Evolutionary conservation across 2,113 vertebrate genomes (phyloP).

Genomic region (Gavia stellata): DNA sequence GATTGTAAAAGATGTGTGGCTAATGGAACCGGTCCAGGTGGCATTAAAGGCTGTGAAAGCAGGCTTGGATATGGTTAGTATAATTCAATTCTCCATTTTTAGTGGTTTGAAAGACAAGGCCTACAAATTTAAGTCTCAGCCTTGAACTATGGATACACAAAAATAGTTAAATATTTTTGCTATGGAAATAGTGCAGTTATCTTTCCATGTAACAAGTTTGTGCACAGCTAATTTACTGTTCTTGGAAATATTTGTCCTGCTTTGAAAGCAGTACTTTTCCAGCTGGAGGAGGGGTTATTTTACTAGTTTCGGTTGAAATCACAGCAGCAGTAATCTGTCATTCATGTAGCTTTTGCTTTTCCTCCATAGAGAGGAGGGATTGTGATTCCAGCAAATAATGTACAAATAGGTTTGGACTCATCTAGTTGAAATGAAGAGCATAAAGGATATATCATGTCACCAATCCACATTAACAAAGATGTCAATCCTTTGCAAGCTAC

Average conservation of each 20-base stretch:
- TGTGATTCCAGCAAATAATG: not conserved
- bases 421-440: not conserved
- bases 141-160: not conserved
- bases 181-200: not conserved
- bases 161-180: not conserved
- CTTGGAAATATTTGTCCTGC: not conserved
- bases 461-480: not conserved
- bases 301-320: not conserved
- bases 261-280: not conserved
- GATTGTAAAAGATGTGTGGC: constrained; percentile 68
- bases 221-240: not conserved
- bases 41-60: constrained; percentile 40
- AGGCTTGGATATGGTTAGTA: constrained; percentile 76
- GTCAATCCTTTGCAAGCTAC: not conserved
- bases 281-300: not conserved
- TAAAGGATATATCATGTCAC: not conserved
- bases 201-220: not conserved
- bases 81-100: not conserved
- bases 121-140: not conserved
- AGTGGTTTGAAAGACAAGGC: not conserved
- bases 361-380: not conserved
- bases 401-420: not conserved
- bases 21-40: constrained; percentile 63
- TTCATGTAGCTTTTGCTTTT: not conserved
- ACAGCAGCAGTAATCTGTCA: not conserved